phyloP scores from a whole-genome alignment of 2,888 invertebrate species.

The Taphrorychus bicolor region DNA sequence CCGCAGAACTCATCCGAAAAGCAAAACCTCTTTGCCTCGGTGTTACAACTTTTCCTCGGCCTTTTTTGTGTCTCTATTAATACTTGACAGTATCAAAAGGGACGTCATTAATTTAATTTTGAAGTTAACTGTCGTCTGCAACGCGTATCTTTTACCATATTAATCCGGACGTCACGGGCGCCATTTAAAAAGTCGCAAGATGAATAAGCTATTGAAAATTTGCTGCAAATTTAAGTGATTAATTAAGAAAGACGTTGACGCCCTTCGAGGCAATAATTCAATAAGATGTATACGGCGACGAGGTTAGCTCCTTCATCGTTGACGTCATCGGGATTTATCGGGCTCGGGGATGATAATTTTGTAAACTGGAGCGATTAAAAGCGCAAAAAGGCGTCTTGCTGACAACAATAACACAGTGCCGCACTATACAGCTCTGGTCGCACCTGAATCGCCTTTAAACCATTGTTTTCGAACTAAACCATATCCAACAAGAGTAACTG shows the following conservation, averaged over 20 bases:
- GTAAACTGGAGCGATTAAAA: neutral
- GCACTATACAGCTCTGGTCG: no score
- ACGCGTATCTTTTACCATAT: conserved; percentile 37
- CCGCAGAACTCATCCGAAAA: conserved; percentile 3
- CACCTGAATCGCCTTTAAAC: neutral
- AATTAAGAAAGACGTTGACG: conserved; percentile 33
- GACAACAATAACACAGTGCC: no score
- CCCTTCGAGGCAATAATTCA: conserved; percentile 16
- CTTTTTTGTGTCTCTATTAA: conserved; percentile 35
- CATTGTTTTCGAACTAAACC: neutral
- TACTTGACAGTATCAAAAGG: conserved; percentile 33
- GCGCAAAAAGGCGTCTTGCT: no score
- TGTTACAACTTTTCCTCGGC: conserved; percentile 18
- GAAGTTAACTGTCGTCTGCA: conserved; percentile 35
- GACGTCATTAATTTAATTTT: conserved; percentile 35
- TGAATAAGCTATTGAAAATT: conserved; percentile 38
- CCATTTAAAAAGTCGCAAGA: conserved; percentile 36
- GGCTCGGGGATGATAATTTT: neutral
- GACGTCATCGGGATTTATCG: neutral
- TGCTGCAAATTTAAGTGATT: conserved; percentile 35
- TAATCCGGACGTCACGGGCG: conserved; percentile 35
- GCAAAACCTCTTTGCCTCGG: conserved; percentile 2
- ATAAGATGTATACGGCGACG: conserved; percentile 8
- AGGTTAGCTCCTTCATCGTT: neutral
- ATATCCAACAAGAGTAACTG: conserved; percentile 1